These are phyloP conservation scores for Eleutherodactylus coqui DNA, from an alignment of 2,797 vertebrate genomes.

Conservation along the genomic window DNA sequence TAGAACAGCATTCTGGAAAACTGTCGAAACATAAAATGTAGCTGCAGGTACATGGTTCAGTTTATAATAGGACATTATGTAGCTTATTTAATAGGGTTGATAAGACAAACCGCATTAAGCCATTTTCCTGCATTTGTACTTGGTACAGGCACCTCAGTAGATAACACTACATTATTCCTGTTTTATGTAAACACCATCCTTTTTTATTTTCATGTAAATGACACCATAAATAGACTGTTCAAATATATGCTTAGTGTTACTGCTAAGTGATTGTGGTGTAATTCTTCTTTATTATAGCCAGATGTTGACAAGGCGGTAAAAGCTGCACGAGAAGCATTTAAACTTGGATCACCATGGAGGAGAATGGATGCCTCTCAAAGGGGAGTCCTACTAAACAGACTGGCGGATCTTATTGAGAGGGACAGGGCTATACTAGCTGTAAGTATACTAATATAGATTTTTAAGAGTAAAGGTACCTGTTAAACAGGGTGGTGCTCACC, in stretches of 20 bases:
- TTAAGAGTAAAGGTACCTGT: no score
- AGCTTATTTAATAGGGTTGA: background rate
- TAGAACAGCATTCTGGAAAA: no score
- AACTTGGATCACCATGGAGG: constrained; percentile 91
- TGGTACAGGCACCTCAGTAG: background rate
- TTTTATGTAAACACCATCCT: background rate
- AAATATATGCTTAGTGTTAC: background rate
- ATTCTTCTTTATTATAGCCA: constrained; percentile 73
- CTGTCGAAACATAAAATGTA: no score
- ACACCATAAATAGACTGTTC: background rate
- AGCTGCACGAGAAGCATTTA: constrained; percentile 87
- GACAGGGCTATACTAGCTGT: constrained; percentile 91
- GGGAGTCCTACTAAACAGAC: constrained; percentile 82
- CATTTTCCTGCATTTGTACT: no score
- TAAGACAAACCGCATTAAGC: no score
- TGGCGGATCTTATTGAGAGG: constrained; percentile 91
- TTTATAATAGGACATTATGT: background rate
- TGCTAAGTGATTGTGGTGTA: background rate
- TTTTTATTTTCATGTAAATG: background rate
- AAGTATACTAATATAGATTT: constrained; percentile 70
- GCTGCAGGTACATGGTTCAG: background rate
- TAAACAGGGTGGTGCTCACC: no score
- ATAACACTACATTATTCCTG: background rate
- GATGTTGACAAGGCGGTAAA: constrained; percentile 92
- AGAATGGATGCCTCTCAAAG: constrained; percentile 90